phyloP scores from a whole-genome alignment of 2,797 vertebrate species.

The Brachyrhaphis roseni region DNA sequence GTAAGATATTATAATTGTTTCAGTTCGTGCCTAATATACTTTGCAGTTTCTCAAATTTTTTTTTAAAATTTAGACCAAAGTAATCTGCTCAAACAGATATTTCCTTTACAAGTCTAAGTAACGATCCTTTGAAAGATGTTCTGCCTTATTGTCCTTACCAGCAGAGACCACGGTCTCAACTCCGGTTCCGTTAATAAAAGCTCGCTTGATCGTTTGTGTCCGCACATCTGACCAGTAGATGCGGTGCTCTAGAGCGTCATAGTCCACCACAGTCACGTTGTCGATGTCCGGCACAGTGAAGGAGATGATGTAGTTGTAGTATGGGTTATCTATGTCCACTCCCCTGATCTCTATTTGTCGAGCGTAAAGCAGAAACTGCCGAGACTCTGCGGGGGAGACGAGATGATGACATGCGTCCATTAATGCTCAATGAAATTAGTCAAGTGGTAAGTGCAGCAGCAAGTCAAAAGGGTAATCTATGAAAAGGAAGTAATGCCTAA shows the following conservation, averaged over 20 bases:
- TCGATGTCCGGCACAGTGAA: slow-evolving; percentile 98
- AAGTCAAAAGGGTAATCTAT: slow-evolving; percentile 31
- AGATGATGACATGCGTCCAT: slow-evolving; percentile 26
- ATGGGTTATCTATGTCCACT: slow-evolving; percentile 95
- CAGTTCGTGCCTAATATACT: neutral
- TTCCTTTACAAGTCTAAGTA: neutral
- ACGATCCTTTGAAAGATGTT: neutral
- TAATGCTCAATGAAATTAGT: slow-evolving; percentile 25
- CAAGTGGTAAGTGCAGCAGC: slow-evolving; percentile 34
- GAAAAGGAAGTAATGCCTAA: slow-evolving; percentile 29
- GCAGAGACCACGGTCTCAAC: slow-evolving; percentile 95
- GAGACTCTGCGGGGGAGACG: slow-evolving; percentile 81
- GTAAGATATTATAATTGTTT: neutral
- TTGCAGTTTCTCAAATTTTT: neutral
- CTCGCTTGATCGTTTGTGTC: slow-evolving; percentile 96
- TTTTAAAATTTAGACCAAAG: neutral
- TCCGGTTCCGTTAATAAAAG: slow-evolving; percentile 96
- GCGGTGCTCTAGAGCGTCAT: slow-evolving; percentile 90
- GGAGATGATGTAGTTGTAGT: slow-evolving; percentile 99
- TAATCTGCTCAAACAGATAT: neutral
- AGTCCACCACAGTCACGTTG: slow-evolving; percentile 96
- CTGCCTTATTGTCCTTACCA: slow-evolving; percentile 75
- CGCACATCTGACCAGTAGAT: slow-evolving; percentile 98
- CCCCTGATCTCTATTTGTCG: slow-evolving; percentile 97
- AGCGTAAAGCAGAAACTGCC: slow-evolving; percentile 95